Percentiles rank a stretch among this genome's conserved stretches.
These are phyloP conservation scores for Pollimyrus isidori DNA, from an alignment of 2,113 vertebrate genomes.

Conservation along the genomic window DNA sequence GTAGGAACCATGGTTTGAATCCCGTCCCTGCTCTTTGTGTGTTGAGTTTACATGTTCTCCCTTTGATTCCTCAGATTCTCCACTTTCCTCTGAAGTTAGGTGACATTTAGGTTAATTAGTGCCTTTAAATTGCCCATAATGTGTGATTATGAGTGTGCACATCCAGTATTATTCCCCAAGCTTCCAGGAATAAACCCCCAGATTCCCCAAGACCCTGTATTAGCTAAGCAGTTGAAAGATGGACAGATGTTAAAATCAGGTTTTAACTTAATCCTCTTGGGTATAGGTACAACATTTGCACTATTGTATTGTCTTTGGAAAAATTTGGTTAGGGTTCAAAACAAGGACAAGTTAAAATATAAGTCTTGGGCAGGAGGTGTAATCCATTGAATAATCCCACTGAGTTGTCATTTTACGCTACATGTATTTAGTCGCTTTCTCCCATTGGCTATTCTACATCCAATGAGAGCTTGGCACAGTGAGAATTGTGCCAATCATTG, in stretches of 20 bases:
- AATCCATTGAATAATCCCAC: neutral
- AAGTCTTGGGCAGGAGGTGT: neutral
- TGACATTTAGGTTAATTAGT: neutral
- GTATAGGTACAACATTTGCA: neutral
- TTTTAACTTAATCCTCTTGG: neutral
- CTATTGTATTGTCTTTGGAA: neutral
- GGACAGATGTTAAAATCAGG: neutral
- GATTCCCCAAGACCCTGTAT: neutral
- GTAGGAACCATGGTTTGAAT: neutral
- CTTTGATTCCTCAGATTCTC: neutral
- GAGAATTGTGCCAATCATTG: neutral
- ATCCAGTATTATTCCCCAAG: neutral
- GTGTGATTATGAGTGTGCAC: neutral
- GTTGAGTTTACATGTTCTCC: neutral
- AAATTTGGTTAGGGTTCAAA: neutral
- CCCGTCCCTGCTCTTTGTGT: neutral
- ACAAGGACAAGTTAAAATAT: neutral
- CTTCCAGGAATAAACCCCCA: neutral
- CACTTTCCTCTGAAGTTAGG: neutral
- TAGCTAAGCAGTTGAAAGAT: neutral
- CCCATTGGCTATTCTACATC: neutral
- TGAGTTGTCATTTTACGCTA: neutral
- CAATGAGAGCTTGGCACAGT: neutral
- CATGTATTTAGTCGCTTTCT: neutral
- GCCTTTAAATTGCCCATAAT: neutral